Evolutionary conservation across 2,797 vertebrate species (phyloP).

Genomic region (Myotis daubentonii): DNA sequence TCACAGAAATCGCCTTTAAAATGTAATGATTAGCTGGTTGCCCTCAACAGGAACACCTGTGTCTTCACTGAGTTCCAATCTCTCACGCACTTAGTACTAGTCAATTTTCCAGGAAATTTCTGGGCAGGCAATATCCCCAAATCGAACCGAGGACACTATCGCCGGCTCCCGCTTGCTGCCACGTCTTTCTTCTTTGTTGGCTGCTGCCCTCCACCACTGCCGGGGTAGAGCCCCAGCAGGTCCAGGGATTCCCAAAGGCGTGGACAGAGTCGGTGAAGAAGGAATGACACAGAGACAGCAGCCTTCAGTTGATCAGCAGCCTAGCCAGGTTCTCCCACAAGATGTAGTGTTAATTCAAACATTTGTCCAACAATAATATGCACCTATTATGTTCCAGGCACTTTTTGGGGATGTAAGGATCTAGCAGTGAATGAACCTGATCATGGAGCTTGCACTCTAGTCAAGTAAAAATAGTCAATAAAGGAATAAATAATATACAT

Average conservation of each 20-base stretch:
- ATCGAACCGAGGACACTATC: constrained; percentile 58
- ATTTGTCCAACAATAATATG: background rate
- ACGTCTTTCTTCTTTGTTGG: too few relatives aligned
- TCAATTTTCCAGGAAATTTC: constrained; percentile 81
- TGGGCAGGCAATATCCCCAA: constrained; percentile 82
- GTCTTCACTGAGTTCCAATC: constrained; percentile 89
- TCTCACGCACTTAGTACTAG: constrained; percentile 87
- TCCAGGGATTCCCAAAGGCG: too few relatives aligned
- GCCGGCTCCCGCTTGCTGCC: too few relatives aligned
- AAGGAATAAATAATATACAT: background rate
- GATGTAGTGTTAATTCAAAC: background rate
- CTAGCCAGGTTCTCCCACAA: too few relatives aligned
- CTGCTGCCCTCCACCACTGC: too few relatives aligned
- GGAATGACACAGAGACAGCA: too few relatives aligned
- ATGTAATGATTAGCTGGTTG: constrained; percentile 89
- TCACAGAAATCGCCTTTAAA: constrained; percentile 84
- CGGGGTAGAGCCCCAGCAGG: too few relatives aligned
- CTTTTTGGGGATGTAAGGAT: background rate
- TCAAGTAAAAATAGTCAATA: background rate
- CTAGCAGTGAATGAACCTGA: background rate
- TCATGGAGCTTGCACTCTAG: background rate
- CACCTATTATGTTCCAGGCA: too few relatives aligned
- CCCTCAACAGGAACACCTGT: constrained; percentile 83
- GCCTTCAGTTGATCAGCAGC: too few relatives aligned
- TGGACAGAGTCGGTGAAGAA: too few relatives aligned